Conservation (phyloP, 2,113 vertebrate species). For the Spermophilus dauricus region DNA sequence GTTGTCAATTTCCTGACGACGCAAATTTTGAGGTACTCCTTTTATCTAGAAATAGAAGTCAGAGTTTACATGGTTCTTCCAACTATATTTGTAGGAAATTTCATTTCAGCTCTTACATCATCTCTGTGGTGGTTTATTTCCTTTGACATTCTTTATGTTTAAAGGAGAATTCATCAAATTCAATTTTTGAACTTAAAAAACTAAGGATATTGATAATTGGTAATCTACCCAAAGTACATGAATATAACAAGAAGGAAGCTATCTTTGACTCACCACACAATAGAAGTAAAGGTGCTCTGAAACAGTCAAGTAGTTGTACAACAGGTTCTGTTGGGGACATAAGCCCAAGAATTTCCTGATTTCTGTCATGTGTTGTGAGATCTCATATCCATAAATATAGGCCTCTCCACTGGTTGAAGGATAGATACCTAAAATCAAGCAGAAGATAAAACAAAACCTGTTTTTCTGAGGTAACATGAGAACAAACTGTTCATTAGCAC, state of each 20-base stretch:
- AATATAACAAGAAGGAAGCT: neutral
- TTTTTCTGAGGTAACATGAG: neutral
- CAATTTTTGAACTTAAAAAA: neutral
- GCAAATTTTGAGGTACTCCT: conserved; percentile 89
- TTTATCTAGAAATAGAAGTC: conserved; percentile 90
- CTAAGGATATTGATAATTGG: neutral
- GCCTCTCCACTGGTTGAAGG: conserved; percentile 93
- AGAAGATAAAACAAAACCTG: neutral
- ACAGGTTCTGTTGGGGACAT: conserved; percentile 96
- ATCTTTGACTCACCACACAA: conserved; percentile 89
- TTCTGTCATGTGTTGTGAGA: conserved; percentile 95
- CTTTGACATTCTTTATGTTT: neutral
- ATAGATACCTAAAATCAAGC: conserved; percentile 91
- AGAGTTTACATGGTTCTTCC: neutral
- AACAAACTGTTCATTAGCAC: neutral
- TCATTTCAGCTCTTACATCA: neutral
- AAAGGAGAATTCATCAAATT: conserved; percentile 28
- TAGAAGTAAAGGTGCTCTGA: conserved; percentile 96
- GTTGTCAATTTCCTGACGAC: conserved; percentile 89
- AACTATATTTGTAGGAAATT: neutral
- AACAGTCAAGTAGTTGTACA: conserved; percentile 96
- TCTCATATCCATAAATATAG: conserved; percentile 94
- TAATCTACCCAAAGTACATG: neutral
- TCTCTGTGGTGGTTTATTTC: neutral
- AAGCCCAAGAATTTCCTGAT: conserved; percentile 95